Percentiles rank a stretch among this genome's conserved stretches.
These are phyloP conservation scores for Entomobrya proxima DNA, from an alignment of 2,888 invertebrate genomes.

Conservation along the genomic window DNA sequence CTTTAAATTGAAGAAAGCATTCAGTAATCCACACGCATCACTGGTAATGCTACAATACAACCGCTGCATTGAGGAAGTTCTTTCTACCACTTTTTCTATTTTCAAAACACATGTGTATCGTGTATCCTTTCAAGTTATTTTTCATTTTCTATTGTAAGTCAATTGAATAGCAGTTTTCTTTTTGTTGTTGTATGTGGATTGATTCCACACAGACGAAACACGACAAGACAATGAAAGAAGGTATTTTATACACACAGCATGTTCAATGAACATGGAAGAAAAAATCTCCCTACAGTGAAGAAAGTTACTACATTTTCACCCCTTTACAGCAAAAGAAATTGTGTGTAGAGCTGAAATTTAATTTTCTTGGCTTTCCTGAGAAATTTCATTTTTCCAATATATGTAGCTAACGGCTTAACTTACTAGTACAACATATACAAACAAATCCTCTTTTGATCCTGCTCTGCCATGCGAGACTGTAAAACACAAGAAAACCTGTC, in stretches of 20 bases:
- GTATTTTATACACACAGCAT: not conserved
- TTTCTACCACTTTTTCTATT: not conserved
- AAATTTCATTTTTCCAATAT: not conserved
- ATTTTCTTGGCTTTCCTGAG: slow-evolving; percentile 2
- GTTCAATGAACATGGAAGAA: not conserved
- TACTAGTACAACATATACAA: not conserved
- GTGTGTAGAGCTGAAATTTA: not conserved
- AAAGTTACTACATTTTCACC: not conserved
- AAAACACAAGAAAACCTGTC: slow-evolving; percentile 47
- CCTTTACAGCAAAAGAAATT: not conserved
- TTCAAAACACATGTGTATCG: no score
- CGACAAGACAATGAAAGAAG: slow-evolving; percentile 20
- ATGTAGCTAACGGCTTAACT: not conserved
- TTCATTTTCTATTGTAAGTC: slow-evolving; percentile 19
- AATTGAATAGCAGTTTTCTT: not conserved
- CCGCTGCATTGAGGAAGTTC: not conserved
- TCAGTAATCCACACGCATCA: slow-evolving; percentile 27
- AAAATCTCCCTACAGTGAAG: not conserved
- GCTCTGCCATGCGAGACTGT: slow-evolving; percentile 35
- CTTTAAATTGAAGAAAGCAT: slow-evolving; percentile 39
- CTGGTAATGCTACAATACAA: not conserved
- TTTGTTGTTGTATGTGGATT: not conserved
- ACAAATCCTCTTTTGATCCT: slow-evolving; percentile 55
- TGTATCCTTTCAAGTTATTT: slow-evolving; percentile 5
- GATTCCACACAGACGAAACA: not conserved